phyloP scores from a whole-genome alignment of 2,113 vertebrate genomes.

The Amblyopsis rosae region DNA sequence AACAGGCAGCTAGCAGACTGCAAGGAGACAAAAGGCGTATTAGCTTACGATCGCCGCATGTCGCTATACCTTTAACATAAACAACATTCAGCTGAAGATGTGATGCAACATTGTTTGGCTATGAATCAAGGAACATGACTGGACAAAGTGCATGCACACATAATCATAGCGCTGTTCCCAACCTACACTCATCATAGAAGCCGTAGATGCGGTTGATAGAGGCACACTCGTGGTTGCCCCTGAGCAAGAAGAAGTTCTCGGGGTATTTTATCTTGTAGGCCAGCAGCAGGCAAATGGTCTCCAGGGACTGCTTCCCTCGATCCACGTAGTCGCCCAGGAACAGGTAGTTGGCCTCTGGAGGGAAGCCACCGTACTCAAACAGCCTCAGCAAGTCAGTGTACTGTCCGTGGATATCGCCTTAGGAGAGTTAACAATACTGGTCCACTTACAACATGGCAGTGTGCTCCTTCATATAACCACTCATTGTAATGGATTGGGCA shows the following conservation, averaged over 20 bases:
- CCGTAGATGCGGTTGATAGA: slow-evolving; percentile 97
- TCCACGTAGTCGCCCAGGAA: slow-evolving; percentile 96
- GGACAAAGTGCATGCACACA: no score
- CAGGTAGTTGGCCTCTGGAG: slow-evolving; percentile 94
- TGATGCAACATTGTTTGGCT: no score
- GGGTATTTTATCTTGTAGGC: slow-evolving; percentile 98
- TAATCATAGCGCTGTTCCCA: not conserved
- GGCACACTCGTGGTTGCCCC: slow-evolving; percentile 94
- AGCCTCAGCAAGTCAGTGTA: slow-evolving; percentile 89
- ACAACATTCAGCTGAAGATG: no score
- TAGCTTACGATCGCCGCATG: no score
- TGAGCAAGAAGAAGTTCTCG: slow-evolving; percentile 92
- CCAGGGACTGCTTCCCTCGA: slow-evolving; percentile 93
- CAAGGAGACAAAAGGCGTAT: no score
- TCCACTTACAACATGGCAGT: not conserved
- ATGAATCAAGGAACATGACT: no score
- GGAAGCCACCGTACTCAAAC: slow-evolving; percentile 94
- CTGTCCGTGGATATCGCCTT: slow-evolving; percentile 76
- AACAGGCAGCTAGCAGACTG: no score
- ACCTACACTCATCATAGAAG: slow-evolving; percentile 96
- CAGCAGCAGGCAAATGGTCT: slow-evolving; percentile 93
- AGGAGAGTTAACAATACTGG: not conserved
- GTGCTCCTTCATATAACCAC: no score
- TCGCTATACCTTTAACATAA: no score
- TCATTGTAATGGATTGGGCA: no score